Percentiles rank a stretch among this genome's conserved stretches.
phyloP scores from a whole-genome alignment of 2,113 vertebrate genomes.

The Lipophrys pholis region DNA sequence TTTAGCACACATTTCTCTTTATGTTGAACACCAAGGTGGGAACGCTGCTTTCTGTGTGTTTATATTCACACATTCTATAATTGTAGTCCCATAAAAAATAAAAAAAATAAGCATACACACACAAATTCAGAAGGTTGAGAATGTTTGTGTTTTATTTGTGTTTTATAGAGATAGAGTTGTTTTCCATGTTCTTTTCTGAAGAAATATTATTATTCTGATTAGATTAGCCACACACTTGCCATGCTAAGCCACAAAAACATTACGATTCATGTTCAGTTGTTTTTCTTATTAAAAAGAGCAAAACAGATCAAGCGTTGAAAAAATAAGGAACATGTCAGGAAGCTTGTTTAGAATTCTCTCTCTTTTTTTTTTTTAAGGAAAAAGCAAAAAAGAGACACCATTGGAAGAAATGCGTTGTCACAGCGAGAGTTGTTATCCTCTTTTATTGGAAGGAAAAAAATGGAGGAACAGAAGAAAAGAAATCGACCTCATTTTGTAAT shows the following conservation, averaged over 20 bases:
- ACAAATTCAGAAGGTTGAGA: neutral
- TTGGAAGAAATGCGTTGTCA: conserved; percentile 61
- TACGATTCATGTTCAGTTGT: neutral
- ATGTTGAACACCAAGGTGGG: conserved; percentile 15
- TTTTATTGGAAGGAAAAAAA: conserved; percentile 63
- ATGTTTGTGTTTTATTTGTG: no score
- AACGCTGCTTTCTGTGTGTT: neutral
- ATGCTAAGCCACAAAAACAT: neutral
- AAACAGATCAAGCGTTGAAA: neutral
- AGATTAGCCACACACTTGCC: neutral
- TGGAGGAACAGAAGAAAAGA: neutral
- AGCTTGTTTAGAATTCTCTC: conserved; percentile 50
- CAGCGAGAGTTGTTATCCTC: conserved; percentile 67
- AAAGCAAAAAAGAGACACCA: conserved; percentile 43
- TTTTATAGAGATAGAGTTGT: no score
- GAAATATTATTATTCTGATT: conserved; percentile 17
- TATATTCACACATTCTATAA: conserved; percentile 18
- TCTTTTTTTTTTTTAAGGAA: conserved; percentile 51
- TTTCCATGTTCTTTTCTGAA: neutral
- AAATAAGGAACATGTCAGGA: conserved; percentile 11
- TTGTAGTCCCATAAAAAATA: conserved; percentile 17
- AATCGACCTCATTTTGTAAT: conserved; percentile 2
- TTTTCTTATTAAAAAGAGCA: neutral
- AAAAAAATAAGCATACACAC: neutral
- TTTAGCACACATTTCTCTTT: conserved; percentile 30